Conservation (phyloP, 2,113 vertebrate genomes). For the Brienomyrus longianalis region DNA sequence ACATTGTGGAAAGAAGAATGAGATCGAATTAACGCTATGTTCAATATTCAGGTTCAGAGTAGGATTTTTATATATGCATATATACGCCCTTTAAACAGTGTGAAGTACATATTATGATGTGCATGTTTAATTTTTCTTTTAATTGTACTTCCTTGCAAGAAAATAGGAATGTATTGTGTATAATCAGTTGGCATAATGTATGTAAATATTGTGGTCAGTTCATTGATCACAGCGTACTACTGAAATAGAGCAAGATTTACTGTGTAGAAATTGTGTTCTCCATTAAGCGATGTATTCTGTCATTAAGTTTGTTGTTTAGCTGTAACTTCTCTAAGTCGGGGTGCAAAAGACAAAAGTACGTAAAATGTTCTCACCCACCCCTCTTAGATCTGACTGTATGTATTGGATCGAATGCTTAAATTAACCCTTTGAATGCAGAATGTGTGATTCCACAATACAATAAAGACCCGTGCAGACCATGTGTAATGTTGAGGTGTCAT, state of each 20-base stretch:
- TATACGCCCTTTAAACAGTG: background rate
- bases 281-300: background rate
- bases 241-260: slow-evolving; percentile 14
- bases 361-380: background rate
- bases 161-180: slow-evolving; percentile 9
- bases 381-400: background rate
- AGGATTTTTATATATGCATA: slow-evolving; percentile 6
- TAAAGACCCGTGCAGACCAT: background rate
- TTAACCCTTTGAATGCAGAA: background rate
- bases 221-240: slow-evolving; percentile 14
- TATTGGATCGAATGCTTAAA: background rate
- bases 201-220: slow-evolving; percentile 15
- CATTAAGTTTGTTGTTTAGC: background rate
- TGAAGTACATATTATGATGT: slow-evolving; percentile 17
- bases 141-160: slow-evolving; percentile 1
- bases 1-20: background rate
- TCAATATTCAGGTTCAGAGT: slow-evolving; percentile 21
- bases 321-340: background rate
- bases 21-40: background rate
- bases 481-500: background rate
- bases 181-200: slow-evolving; percentile 19
- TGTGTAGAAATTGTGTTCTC: background rate
- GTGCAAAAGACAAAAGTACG: background rate
- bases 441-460: background rate
- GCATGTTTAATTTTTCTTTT: slow-evolving; percentile 16